A percentile compares a stretch with the other conserved stretches of the same genome.
phyloP scores from a whole-genome alignment of 2,797 vertebrate species.

The Trematomus bernacchii region DNA sequence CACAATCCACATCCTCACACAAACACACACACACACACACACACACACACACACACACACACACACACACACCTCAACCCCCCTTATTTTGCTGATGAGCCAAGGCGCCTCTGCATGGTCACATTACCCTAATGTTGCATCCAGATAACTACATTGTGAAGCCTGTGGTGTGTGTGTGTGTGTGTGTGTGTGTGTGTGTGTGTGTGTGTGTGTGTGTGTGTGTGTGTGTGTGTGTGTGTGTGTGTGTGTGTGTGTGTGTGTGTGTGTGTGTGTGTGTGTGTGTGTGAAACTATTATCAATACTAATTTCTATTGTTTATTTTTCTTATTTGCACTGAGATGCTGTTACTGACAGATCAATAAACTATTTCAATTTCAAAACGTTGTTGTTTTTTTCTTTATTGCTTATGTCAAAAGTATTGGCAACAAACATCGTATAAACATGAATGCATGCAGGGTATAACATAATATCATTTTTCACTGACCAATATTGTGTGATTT shows the following conservation, averaged over 20 bases:
- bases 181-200: slow-evolving; percentile 10
- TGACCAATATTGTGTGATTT: no score
- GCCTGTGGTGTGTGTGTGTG: slow-evolving; percentile 70
- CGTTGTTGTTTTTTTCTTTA: slow-evolving; percentile 6
- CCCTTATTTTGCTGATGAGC: slow-evolving; percentile 61
- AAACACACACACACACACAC: slow-evolving; percentile 13
- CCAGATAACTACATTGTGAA: slow-evolving; percentile 79
- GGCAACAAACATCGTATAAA: background rate
- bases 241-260: slow-evolving; percentile 8
- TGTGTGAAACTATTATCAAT: slow-evolving; percentile 28
- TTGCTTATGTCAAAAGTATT: background rate
- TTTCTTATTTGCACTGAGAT: background rate
- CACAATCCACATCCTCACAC: slow-evolving; percentile 50
- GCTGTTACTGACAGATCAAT: slow-evolving; percentile 31
- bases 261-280: background rate
- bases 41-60: slow-evolving; percentile 16
- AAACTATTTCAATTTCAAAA: slow-evolving; percentile 34
- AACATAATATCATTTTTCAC: no score
- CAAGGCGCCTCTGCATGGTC: slow-evolving; percentile 69
- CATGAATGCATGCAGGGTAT: background rate
- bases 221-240: slow-evolving; percentile 11
- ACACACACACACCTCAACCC: slow-evolving; percentile 27
- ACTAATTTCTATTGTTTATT: background rate
- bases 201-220: slow-evolving; percentile 19
- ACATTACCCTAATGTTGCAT: slow-evolving; percentile 78